phyloP scores from a whole-genome alignment of 2,113 vertebrate species.

The Tupaia tana region DNA sequence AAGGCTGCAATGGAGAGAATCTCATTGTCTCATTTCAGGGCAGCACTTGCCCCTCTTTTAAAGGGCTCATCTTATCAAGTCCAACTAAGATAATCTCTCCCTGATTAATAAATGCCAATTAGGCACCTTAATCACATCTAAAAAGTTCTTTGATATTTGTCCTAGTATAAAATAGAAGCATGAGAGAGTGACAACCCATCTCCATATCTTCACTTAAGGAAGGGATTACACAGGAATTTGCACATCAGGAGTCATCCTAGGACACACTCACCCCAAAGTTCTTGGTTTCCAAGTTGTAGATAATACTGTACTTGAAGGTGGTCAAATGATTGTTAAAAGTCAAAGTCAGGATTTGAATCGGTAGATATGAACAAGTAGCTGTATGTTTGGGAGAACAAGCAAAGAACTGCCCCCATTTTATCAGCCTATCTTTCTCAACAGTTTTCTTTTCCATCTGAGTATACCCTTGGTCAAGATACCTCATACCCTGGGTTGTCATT shows the following conservation, averaged over 20 bases:
- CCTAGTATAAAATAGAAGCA: neutral
- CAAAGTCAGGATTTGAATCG: constrained; percentile 2
- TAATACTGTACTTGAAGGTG: neutral
- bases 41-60: neutral
- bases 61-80: neutral
- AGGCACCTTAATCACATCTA: neutral
- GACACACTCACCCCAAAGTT: neutral
- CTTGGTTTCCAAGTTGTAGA: neutral
- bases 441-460: constrained; percentile 7
- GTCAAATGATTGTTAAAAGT: constrained; percentile 27
- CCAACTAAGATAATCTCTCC: neutral
- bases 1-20: neutral
- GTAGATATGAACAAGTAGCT: neutral
- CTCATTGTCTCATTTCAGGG: neutral
- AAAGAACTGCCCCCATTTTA: neutral
- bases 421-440: constrained; percentile 8
- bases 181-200: neutral
- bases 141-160: neutral
- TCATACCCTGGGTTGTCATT: neutral
- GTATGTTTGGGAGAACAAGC: neutral
- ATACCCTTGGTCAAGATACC: neutral
- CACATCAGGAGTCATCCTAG: neutral
- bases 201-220: neutral
- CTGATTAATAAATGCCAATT: constrained; percentile 32
- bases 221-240: neutral